Conservation (phyloP, 1,140 invertebrate species). For the Gonatopus flavifemur region DNA sequence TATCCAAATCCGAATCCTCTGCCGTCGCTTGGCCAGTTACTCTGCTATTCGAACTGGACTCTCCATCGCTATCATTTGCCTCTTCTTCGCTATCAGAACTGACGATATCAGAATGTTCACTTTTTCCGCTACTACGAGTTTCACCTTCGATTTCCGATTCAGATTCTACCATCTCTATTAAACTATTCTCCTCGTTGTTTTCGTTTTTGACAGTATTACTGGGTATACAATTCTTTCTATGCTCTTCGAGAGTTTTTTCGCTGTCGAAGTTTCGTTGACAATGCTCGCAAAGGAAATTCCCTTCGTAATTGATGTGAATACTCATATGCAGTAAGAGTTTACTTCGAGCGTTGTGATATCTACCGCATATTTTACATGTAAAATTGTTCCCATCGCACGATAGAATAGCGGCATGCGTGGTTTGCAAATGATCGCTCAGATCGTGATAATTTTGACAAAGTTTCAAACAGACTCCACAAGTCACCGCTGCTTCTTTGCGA, state of each 20-base stretch:
- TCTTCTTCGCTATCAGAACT: too few species aligned
- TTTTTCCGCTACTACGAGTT: conserved; percentile 11
- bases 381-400: conserved; percentile 64
- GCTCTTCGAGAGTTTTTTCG: conserved; percentile 44
- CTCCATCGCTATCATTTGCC: too few species aligned
- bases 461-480: conserved; percentile 65
- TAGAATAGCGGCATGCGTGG: conserved; percentile 57
- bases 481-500: conserved; percentile 60
- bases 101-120: conserved; percentile 18
- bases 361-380: conserved; percentile 63
- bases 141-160: conserved; percentile 38
- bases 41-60: too few species aligned
- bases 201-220: conserved; percentile 30
- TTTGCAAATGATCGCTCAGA: conserved; percentile 60
- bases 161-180: conserved; percentile 39
- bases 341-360: conserved; percentile 64
- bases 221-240: conserved; percentile 36
- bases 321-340: conserved; percentile 63
- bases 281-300: conserved; percentile 42
- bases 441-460: conserved; percentile 59
- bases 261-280: conserved; percentile 47
- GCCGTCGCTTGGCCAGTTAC: conserved; percentile 17
- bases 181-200: conserved; percentile 36
- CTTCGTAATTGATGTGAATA: conserved; percentile 61
- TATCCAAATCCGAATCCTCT: neutral